Base-by-base conservation (phyloP, 2,797 vertebrate species). In the Arctocebus calabarensis region DNA sequence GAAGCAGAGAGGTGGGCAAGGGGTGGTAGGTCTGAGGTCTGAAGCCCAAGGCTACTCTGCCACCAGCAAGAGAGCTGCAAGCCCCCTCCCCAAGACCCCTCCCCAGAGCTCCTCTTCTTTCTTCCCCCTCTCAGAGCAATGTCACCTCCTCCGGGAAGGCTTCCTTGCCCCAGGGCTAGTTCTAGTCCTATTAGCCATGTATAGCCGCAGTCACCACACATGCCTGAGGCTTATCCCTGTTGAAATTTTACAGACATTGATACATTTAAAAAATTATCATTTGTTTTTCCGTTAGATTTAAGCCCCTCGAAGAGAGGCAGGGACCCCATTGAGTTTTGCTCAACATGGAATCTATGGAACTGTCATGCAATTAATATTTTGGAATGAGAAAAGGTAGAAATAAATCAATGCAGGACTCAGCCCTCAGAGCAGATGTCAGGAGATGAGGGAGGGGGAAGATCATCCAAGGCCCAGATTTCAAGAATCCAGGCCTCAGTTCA, bases 21-120 rank as follows among this genome's bases (percentile, higher is more conserved):
- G 0, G 9, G 2, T 0, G 0, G 71, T 0, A 9, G 7, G 34
- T 3, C 52, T 7, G 59, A 32, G 14, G 20, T 37, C 61, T 2
- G 25, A 40, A 43, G 55, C 25, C 85, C 32, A 4, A 61, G 11
- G 11, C 22, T 23, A 2, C 1, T 29, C n/a, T 61, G 48, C 14
- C 0, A 14, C 43, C 71, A 2, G 4, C 14, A 5, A 4, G 3
- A 11, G 32, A 40, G 75, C 1, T 16, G 9, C 87, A 25, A 27
- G 62, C 6, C 34, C 64, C 62, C 43, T 5, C 40, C 61, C 64
- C 73, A 9, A 1, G n/a, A 14, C 14, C 0, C 17, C 37, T 14
- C 1, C 10, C 22, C 16, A 48, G 23, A 70, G 14, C 27, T 71
- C 9, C 4, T 1, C 1, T 13, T 8, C 23, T 70, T 16, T 48